These are phyloP conservation scores for Latrodectus hesperus DNA, from an alignment of 2,888 invertebrate species.

Conservation along the genomic window DNA sequence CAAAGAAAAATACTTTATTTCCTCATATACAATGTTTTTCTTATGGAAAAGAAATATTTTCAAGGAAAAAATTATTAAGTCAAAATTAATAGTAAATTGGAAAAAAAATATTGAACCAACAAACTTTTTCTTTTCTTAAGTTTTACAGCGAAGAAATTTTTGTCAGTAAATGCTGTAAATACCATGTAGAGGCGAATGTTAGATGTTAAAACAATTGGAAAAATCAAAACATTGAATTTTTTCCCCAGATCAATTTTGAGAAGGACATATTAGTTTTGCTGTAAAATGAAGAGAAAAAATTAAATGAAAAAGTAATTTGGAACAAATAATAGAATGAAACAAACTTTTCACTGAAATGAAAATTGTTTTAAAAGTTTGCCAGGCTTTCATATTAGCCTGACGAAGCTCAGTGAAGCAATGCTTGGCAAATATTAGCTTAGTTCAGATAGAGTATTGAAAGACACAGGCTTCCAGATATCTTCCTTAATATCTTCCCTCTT, in stretches of 20 bases:
- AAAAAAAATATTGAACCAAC: too few relatives aligned
- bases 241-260: slow-evolving; percentile 4
- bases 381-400: slow-evolving; percentile 51
- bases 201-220: slow-evolving; percentile 6
- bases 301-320: slow-evolving; percentile 36
- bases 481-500: slow-evolving; percentile 32
- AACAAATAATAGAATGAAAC: slow-evolving; percentile 31
- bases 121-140: too few relatives aligned
- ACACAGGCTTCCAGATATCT: slow-evolving; percentile 34
- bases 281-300: not conserved
- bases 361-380: slow-evolving; percentile 65
- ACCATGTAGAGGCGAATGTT: not conserved
- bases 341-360: slow-evolving; percentile 54
- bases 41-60: too few relatives aligned
- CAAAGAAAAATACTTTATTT: too few relatives aligned
- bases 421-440: slow-evolving; percentile 61
- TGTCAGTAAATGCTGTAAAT: too few relatives aligned
- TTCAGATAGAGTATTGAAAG: slow-evolving; percentile 45
- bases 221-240: slow-evolving; percentile 17
- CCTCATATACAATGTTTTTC: too few relatives aligned
- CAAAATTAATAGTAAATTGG: too few relatives aligned
- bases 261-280: not conserved
- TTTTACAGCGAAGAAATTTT: too few relatives aligned
- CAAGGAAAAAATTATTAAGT: too few relatives aligned
- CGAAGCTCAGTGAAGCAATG: slow-evolving; percentile 12